Percentiles rank a stretch among this genome's conserved stretches.
These are phyloP conservation scores for Sarotherodon lohbergeri DNA, from an alignment of 2,113 vertebrate species.

Conservation along the genomic window DNA sequence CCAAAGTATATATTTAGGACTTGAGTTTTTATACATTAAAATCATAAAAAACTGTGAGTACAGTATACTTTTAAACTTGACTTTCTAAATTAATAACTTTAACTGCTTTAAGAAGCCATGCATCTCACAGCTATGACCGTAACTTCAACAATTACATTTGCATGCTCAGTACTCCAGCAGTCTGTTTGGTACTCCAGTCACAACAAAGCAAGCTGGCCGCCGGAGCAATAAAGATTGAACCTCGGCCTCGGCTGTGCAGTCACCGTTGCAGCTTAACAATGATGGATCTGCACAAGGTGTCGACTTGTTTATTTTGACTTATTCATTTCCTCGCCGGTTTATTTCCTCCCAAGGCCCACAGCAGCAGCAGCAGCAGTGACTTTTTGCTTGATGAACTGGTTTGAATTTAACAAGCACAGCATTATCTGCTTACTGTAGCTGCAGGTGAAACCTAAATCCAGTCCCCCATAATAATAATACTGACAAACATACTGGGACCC, in stretches of 20 bases:
- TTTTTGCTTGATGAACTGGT: background rate
- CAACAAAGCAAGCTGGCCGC: background rate
- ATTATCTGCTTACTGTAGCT: background rate
- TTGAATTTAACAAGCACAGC: background rate
- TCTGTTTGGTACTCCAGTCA: background rate
- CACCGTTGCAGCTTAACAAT: background rate
- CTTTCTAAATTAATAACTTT: background rate
- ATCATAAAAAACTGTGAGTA: background rate
- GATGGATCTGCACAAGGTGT: constrained; percentile 4
- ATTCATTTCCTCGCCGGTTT: background rate
- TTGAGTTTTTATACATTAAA: background rate
- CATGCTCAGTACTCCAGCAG: background rate
- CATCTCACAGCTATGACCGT: background rate
- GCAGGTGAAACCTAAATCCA: background rate
- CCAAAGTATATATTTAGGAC: background rate
- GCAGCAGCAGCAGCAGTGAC: background rate
- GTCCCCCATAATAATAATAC: background rate
- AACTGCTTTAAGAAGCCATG: background rate
- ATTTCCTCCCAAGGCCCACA: background rate
- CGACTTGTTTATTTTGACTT: background rate
- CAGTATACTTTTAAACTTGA: background rate
- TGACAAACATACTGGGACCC: background rate
- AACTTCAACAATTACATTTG: background rate
- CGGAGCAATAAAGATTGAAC: background rate
- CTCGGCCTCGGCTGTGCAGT: background rate